These are phyloP conservation scores for Hippasteria phrygiana DNA, from an alignment of 53 echinoderm and acorn worm genomes.

Conservation along the genomic window DNA sequence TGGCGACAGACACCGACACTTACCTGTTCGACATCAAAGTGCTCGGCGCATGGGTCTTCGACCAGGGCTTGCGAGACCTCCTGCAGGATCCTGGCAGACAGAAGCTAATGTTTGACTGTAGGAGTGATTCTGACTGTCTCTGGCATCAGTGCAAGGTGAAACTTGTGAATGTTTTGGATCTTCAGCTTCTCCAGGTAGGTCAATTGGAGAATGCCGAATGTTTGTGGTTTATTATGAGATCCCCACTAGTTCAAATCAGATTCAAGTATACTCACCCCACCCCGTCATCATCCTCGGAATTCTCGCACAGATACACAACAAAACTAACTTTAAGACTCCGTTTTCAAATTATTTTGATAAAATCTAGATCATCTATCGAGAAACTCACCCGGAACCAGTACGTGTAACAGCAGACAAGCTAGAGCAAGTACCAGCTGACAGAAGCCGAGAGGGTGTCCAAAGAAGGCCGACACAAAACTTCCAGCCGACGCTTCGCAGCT, in stretches of 20 bases:
- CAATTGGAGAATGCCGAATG: too few species aligned
- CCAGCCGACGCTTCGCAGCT: not conserved
- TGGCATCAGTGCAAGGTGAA: constrained; percentile 28
- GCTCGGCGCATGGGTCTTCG: constrained; percentile 28
- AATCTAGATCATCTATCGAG: constrained; percentile 7
- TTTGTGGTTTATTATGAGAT: too few species aligned
- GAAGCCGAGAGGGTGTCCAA: too few species aligned
- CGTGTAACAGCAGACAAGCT: not conserved
- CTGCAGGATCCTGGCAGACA: constrained; percentile 28
- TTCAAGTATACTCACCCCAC: too few species aligned
- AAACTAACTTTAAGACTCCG: too few species aligned
- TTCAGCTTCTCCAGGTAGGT: constrained; percentile 42
- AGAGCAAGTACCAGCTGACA: too few species aligned
- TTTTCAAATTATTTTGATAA: not conserved
- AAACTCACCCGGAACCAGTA: not conserved
- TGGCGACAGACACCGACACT: constrained; percentile 1
- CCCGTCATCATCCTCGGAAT: too few species aligned
- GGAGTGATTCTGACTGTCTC: constrained; percentile 53
- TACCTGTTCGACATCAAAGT: constrained; percentile 30
- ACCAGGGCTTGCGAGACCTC: constrained; percentile 20
- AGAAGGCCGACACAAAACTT: too few species aligned
- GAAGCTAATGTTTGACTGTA: constrained; percentile 63
- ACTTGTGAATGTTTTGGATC: constrained; percentile 39
- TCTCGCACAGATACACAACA: too few species aligned
- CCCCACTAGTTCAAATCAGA: too few species aligned